Percentiles rank a stretch among this genome's conserved stretches.
phyloP scores from a whole-genome alignment of 2,113 vertebrate species.

The Emydocephalus ijimae region DNA sequence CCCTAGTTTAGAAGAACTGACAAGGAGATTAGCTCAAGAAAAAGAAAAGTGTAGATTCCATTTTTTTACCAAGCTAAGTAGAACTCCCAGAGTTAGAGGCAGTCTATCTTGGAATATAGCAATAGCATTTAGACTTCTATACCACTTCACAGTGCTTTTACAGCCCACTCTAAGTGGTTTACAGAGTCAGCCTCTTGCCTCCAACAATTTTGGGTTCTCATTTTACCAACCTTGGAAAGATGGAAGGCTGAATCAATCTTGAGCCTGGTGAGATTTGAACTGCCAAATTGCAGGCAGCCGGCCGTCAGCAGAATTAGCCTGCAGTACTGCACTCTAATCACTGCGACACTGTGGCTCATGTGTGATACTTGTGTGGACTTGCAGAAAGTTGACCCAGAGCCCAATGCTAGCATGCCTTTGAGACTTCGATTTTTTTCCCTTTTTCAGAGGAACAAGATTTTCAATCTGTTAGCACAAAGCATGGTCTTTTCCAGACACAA shows the following conservation, averaged over 20 bases:
- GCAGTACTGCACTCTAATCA: too few species aligned
- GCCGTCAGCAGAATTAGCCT: too few species aligned
- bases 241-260: too few species aligned
- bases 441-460: neutral
- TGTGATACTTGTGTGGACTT: neutral
- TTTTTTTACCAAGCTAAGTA: neutral
- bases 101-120: neutral
- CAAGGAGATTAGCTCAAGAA: neutral
- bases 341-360: too few species aligned
- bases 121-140: too few species aligned
- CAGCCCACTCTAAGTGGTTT: too few species aligned
- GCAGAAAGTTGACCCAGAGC: neutral
- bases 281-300: too few species aligned
- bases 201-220: too few species aligned
- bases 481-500: neutral
- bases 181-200: too few species aligned
- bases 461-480: neutral
- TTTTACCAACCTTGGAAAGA: too few species aligned
- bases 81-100: neutral
- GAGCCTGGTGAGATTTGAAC: too few species aligned
- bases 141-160: too few species aligned
- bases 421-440: neutral
- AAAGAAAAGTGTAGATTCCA: neutral
- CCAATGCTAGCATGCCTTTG: neutral
- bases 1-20: neutral